Conservation (phyloP, 2,113 vertebrate species). For the Polyodon spathula region DNA sequence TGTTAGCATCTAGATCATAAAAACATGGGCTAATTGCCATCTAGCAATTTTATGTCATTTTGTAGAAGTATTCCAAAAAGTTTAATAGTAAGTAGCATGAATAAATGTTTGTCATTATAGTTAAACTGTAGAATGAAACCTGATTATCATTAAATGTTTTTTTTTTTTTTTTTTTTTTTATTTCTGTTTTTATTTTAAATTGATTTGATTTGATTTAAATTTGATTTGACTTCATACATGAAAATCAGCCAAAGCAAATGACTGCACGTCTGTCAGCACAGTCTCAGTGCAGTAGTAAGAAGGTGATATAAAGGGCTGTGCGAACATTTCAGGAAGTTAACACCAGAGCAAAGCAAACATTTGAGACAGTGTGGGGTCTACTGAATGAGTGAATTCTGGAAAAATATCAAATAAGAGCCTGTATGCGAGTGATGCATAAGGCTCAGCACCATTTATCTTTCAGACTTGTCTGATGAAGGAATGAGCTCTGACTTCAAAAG, state of each 20-base stretch:
- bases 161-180: not conserved
- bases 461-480: too few species aligned
- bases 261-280: not conserved
- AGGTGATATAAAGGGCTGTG: conserved; percentile 1
- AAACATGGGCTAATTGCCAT: conserved; percentile 8
- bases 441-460: too few species aligned
- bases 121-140: conserved; percentile 1
- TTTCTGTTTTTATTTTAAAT: conserved; percentile 5
- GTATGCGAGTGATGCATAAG: too few species aligned
- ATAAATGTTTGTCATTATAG: not conserved
- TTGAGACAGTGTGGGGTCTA: conserved; percentile 4
- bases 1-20: conserved; percentile 5
- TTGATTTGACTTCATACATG: too few species aligned
- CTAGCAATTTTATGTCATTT: conserved; percentile 4
- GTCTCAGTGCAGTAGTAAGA: not conserved
- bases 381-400: conserved; percentile 10
- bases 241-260: not conserved
- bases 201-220: too few species aligned
- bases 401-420: too few species aligned
- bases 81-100: not conserved
- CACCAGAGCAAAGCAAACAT: conserved; percentile 9
- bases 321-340: conserved; percentile 11
- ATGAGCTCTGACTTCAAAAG: too few species aligned
- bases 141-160: not conserved
- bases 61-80: conserved; percentile 1